Base-by-base conservation (phyloP, 2,888 invertebrate species). In the Dolomedes plantarius region DNA sequence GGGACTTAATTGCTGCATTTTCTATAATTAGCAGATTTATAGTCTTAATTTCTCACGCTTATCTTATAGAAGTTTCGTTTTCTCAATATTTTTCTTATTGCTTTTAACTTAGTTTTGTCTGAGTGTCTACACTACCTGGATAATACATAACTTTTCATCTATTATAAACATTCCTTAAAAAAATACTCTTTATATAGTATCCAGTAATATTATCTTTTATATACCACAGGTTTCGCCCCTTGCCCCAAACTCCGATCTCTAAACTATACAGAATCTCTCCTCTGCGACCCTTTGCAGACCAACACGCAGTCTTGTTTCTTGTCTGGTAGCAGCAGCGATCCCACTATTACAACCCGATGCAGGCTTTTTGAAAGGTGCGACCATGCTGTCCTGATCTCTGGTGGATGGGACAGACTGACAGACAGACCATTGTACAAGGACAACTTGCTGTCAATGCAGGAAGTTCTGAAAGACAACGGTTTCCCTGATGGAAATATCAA, bases 341-440 rank as follows among this genome's bases (percentile, higher is more conserved):
- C 91, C 77, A 90, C 90, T 11, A 90, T 92, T 1, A 67, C 65
- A 2, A 90, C 91, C 6, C 90, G 91, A 46, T 93, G 93, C 87
- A 90, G 92, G 5, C 89, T 92, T 77, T 92, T 92, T 88, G 92
- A 93, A 89, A 91, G 92, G 7, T 93, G 93, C 89, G 93, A 93
- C 89, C 91, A 92, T 89, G 93, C 92, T 2, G 91, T 93, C 16
- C 87, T 93, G 13, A 78, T 93, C 31, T 92, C 92, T 0, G 93
- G 93, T 0, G 93, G 93, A 1, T 93, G 93, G 93, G 93, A 92
- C 88, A 89, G 92, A 9, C 90, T 91, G 72, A 91, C 91, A 19
- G 90, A 91, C 1, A 91, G 91, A n/a, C 89, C 90, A 11, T 88
- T 90, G 29, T 90, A 91, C 50, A 88, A 90, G 62, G 80, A 90